Percentiles rank a stretch among this genome's conserved stretches.
phyloP scores from a whole-genome alignment of 2,113 vertebrate species.

The Malurus elegans region DNA sequence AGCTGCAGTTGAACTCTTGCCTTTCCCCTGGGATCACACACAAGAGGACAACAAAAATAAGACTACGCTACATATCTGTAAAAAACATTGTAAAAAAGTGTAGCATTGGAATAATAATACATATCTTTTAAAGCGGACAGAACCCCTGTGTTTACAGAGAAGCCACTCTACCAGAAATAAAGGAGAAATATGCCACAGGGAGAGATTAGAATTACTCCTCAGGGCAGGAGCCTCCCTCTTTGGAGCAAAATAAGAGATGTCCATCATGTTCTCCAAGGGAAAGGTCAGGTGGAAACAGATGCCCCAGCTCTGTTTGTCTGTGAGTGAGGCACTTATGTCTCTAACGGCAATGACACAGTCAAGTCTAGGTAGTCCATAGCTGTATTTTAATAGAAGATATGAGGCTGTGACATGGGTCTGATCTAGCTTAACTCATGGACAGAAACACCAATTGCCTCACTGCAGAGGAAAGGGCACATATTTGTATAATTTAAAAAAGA shows the following conservation, averaged over 20 bases:
- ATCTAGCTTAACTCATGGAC: background rate
- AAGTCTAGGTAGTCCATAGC: background rate
- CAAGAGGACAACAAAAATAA: background rate
- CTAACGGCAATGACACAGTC: rapidly evolving
- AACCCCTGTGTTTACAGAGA: background rate
- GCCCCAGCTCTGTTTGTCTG: background rate
- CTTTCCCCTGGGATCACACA: background rate
- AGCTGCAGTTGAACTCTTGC: background rate
- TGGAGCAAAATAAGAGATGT: background rate
- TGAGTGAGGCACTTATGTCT: background rate
- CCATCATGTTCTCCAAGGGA: background rate
- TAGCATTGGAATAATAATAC: background rate
- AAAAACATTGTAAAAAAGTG: background rate
- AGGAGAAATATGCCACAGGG: background rate
- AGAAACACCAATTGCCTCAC: background rate
- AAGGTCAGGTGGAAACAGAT: background rate
- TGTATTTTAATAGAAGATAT: rapidly evolving
- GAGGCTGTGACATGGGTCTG: background rate
- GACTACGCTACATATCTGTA: background rate
- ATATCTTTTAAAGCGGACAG: background rate
- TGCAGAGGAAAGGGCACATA: background rate
- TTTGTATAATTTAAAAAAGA: background rate
- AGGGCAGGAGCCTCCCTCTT: background rate
- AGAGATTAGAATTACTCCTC: background rate
- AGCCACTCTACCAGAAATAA: background rate